Base-by-base conservation (phyloP, 53 echinoderm and acorn worm species). In the Actinopyga echinites region DNA sequence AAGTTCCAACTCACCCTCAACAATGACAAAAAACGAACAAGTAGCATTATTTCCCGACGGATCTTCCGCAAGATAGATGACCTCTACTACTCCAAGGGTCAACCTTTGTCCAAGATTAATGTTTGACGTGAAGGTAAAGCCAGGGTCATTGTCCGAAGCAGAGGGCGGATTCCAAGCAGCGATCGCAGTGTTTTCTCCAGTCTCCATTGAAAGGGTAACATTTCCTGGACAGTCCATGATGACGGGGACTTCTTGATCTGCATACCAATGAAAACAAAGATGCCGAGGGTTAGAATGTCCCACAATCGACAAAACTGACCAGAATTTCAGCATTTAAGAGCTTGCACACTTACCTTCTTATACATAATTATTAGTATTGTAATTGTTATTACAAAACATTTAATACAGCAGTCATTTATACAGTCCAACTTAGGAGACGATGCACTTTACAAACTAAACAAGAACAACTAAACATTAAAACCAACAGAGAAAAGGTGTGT, bases 211-310 rank as follows among this genome's bases (percentile, higher is more conserved):
- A n/a, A 33, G 17, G 29, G 30, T 83, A 8, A 56, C 55, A 35
- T 66, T 52, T 15, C 2, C 0, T 17, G 83, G 83, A 54, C 83
- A 83, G 56, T 83, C 55, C 4, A 52, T 22, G 15, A 83, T 49
- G 9, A 31, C 34, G 1, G 83, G 83, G 11, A 55, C 19, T 67
- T 83, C 83, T 8, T 30, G n/a, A 54, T 83, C 83, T 83, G 68
- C 38, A 1, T 9, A 80, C 15, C 1, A 9, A 52, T 13, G 17
- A 43, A 49, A 17, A 49, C 2, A 17, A 40, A 40, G 0, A 15
- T 49, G 7, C 37, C n/a, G n/a, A 15, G 49, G 13, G 49, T 1
- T 49, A 10, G 17, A 49, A 49, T 49, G n/a, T n/a, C n/a, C n/a
- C n/a, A n/a, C n/a, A n/a, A n/a, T n/a, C n/a, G n/a, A n/a, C n/a